Percentiles rank a stretch among this genome's conserved stretches.
phyloP scores from a whole-genome alignment of 1,140 invertebrate species.

The Augochlora pura region DNA sequence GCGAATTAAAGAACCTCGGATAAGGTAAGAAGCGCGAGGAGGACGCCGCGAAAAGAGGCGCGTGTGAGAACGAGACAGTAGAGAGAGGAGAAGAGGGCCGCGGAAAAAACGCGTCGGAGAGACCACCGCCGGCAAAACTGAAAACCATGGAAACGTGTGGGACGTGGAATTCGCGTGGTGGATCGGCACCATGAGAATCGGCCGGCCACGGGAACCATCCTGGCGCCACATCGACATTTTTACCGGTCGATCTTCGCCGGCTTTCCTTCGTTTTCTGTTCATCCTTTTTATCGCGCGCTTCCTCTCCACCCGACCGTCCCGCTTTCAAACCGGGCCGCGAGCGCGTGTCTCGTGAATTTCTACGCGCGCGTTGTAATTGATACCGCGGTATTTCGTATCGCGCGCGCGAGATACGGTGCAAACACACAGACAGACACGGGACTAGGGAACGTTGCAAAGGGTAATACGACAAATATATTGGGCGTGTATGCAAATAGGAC shows the following conservation, averaged over 20 bases:
- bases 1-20: slow-evolving; percentile 70
- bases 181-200: slow-evolving; percentile 50
- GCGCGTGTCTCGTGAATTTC: slow-evolving; percentile 26
- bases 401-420: slow-evolving; percentile 35
- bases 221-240: slow-evolving; percentile 63
- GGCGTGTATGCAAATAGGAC: slow-evolving; percentile 34
- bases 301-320: too few species aligned
- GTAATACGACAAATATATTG: slow-evolving; percentile 40
- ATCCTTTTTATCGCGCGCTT: neutral
- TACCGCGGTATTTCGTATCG: slow-evolving; percentile 22
- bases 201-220: slow-evolving; percentile 43
- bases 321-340: too few species aligned
- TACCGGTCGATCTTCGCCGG: neutral
- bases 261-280: neutral
- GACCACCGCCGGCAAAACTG: slow-evolving; percentile 59
- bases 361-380: slow-evolving; percentile 38
- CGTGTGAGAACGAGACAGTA: slow-evolving; percentile 6
- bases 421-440: too few species aligned
- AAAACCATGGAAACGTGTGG: slow-evolving; percentile 62
- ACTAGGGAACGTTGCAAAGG: slow-evolving; percentile 21
- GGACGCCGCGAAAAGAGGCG: slow-evolving; percentile 22
- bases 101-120: slow-evolving; percentile 40
- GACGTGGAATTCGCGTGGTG: slow-evolving; percentile 53
- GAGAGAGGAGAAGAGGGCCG: slow-evolving; percentile 1
- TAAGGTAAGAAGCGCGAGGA: slow-evolving; percentile 51